These are phyloP conservation scores for Protonemura montana DNA, from an alignment of 2,888 invertebrate species.

Conservation along the genomic window DNA sequence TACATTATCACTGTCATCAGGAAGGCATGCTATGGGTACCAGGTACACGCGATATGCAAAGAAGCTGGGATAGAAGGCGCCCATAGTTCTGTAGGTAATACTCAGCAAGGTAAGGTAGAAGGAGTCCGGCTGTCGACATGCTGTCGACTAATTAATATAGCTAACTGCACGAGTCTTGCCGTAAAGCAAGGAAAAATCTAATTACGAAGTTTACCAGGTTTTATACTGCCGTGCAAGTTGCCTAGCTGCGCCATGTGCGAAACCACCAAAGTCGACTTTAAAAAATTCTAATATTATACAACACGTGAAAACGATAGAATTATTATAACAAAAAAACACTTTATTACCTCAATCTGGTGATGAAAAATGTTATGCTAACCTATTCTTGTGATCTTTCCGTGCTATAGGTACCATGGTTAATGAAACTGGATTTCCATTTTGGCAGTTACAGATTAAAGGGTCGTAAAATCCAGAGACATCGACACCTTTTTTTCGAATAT, in stretches of 20 bases:
- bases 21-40: not conserved
- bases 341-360: not conserved
- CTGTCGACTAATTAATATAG: not conserved
- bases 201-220: not conserved
- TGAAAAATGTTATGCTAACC: not conserved
- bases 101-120: too few species aligned
- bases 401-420: not conserved
- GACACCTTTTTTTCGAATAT: not conserved
- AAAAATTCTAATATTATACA: not conserved
- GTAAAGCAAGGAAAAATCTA: not conserved
- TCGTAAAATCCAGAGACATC: not conserved
- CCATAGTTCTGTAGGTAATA: not conserved
- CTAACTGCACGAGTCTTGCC: not conserved
- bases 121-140: not conserved
- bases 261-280: not conserved
- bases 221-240: not conserved
- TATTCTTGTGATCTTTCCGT: not conserved
- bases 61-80: not conserved
- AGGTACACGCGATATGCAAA: slow-evolving; percentile 23
- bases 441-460: not conserved
- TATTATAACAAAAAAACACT: not conserved
- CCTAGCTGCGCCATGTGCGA: not conserved
- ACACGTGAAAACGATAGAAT: not conserved
- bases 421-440: not conserved
- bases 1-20: slow-evolving; percentile 37